Conservation (phyloP, 2,888 invertebrate species). For the Cyrtodaria siliqua region DNA sequence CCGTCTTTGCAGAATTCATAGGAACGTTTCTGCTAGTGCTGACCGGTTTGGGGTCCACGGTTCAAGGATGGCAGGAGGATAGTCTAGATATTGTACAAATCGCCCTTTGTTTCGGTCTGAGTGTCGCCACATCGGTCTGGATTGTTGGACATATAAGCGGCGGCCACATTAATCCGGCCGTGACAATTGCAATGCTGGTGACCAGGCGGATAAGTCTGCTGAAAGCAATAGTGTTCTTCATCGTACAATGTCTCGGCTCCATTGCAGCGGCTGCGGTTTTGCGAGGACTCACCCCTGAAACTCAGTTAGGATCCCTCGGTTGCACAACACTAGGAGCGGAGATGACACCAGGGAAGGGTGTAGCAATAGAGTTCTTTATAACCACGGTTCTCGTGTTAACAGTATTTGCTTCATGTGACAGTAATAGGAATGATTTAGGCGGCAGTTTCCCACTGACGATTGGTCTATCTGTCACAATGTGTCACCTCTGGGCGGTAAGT, state of each 20-base stretch:
- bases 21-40: conserved; percentile 92
- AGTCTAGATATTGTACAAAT: too few relatives aligned
- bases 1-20: too few relatives aligned
- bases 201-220: conserved; percentile 92
- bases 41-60: conserved; percentile 93
- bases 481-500: conserved; percentile 95
- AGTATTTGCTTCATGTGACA: conserved; percentile 92
- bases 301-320: conserved; percentile 95
- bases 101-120: too few relatives aligned
- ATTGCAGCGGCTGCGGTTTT: conserved; percentile 96
- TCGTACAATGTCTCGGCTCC: too few relatives aligned
- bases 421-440: conserved; percentile 92
- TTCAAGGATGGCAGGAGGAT: too few relatives aligned
- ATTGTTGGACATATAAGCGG: too few relatives aligned
- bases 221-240: conserved; percentile 93
- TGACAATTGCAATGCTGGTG: conserved; percentile 90
- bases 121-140: too few relatives aligned
- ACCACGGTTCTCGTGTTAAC: conserved; percentile 95
- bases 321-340: conserved; percentile 87
- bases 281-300: conserved; percentile 84
- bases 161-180: too few relatives aligned
- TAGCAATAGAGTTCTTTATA: conserved; percentile 93
- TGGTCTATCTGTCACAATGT: conserved; percentile 94
- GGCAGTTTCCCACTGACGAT: conserved; percentile 93
- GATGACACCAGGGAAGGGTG: conserved; percentile 90